Percentiles rank a stretch among this genome's conserved stretches.
phyloP scores from a whole-genome alignment of 2,113 vertebrate genomes.

The Talpa occidentalis region DNA sequence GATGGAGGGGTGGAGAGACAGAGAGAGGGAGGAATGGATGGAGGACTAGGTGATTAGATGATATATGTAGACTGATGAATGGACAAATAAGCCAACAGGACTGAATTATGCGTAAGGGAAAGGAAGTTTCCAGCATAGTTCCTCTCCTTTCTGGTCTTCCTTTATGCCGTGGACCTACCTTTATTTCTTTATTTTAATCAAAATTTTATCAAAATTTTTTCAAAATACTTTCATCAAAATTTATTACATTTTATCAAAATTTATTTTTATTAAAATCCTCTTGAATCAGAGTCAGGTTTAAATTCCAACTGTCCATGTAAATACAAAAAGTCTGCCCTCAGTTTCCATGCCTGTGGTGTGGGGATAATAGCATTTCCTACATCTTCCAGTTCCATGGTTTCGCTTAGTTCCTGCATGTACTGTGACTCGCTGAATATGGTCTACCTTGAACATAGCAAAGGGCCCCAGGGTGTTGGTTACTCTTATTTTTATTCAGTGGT shows the following conservation, averaged over 20 bases:
- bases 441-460: background rate
- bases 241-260: too few relatives aligned
- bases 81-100: background rate
- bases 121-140: background rate
- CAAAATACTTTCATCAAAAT: too few relatives aligned
- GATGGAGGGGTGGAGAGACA: background rate
- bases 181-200: too few relatives aligned
- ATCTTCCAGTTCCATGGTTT: background rate
- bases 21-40: background rate
- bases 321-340: background rate
- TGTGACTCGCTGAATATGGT: background rate
- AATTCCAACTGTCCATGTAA: background rate
- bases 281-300: background rate
- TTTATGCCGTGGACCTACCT: background rate
- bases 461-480: background rate
- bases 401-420: background rate
- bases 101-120: background rate
- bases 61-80: background rate
- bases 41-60: background rate
- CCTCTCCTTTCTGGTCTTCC: background rate
- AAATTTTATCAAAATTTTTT: too few relatives aligned
- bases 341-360: constrained; percentile 6
- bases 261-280: background rate
- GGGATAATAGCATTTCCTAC: background rate
- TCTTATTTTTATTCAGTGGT: background rate